Base-by-base conservation (phyloP, 2,797 vertebrate genomes). In the Cirrhinus mrigala region DNA sequence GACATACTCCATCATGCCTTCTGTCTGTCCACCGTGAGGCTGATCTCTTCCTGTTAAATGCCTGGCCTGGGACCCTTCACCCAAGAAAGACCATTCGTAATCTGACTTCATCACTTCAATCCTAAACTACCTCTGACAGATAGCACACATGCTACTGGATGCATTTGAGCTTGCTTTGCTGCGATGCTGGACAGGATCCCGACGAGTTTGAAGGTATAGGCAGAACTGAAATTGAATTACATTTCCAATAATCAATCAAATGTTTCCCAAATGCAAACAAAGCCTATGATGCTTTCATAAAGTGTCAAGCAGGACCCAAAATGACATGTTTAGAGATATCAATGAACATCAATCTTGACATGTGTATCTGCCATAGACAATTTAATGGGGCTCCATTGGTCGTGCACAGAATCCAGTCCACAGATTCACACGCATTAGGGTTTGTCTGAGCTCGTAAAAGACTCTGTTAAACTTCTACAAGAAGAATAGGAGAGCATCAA, bases 41-140 rank as follows among this genome's bases (percentile, higher is more conserved):
- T 64, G 81, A 83, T 69, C 68, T 64, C 75, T 52, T 29, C 7
- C 70, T 29, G 16, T 62, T 84, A 81, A 82, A 85, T 62, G 24
- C 4, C 56, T 75, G 62, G 60, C 46, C 12, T 79, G 48, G 37
- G 56, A 66, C 76, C 68, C 37, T 48, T 73, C 83, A 62, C 71
- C 46, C 70, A 29, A 44, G 54, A 27, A 73, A 84, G 70, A 46
- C 60, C 44, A 24, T 64, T 37, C 56, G 82, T 27, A 68, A 56
- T 76, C 81, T 69, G 52, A 87, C 75, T 77, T 40, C 71, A 58
- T 83, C 64, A 76, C 76, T 86, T 81, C 58, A 37, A 56, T 74
- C 18, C 69, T 29, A 69, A 48, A 75, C 56, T 77, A 81, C 29
- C 58, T 58, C 64, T 50, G 77, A 82, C 79, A 82, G 46, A 6